Base-by-base conservation (phyloP, 2,888 invertebrate genomes). In the Halictus ligatus region DNA sequence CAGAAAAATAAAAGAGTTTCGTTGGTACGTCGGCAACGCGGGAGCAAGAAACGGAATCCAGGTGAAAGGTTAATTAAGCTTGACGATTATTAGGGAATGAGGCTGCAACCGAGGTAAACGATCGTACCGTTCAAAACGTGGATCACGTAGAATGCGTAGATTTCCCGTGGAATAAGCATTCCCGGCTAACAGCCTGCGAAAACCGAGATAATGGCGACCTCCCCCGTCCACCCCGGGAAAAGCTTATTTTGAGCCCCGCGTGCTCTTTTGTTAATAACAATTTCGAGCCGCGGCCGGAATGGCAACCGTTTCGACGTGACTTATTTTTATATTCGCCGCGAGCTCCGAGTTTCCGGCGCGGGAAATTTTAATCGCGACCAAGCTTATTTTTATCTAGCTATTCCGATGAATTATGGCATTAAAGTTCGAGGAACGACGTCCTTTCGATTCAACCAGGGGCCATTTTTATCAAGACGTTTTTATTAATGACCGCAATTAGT, bases 111-210 rank as follows among this genome's bases (percentile, higher is more conserved):
- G 15, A 18, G 46, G 64, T 79, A 46, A 60, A 76, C 50, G 50
- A 40, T 29, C 43, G 48, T 58, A 64, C 35, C 25, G 48, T 82
- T 86, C 72, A 40, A 58, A 58, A 86, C 29, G 69, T 85, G 81
- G 74, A 81, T 88, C 90, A 90, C 89, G 89, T 89, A 88, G 78
- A 82, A 81, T 80, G 80, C 80, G 83, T 87, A 80, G 71, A 85
- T 90, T 80, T 80, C 67, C 67, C 35, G 46, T 18, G 69, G 74
- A 84, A 80, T 87, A 77, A 89, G 78, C 84, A 78, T 89, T 84
- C 80, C 35, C 76, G 80, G 82, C 84, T 89, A 90, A 90, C 76
- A 88, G 80, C 18, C 88, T 78, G 86, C 69, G 80, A 83, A 80
- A 78, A 78, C 76, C 74, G 69, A 80, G 88, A 80, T 83, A 88